These are phyloP conservation scores for Cryptomyrus ogoouensis DNA, from an alignment of 2,113 vertebrate genomes.

Conservation along the genomic window DNA sequence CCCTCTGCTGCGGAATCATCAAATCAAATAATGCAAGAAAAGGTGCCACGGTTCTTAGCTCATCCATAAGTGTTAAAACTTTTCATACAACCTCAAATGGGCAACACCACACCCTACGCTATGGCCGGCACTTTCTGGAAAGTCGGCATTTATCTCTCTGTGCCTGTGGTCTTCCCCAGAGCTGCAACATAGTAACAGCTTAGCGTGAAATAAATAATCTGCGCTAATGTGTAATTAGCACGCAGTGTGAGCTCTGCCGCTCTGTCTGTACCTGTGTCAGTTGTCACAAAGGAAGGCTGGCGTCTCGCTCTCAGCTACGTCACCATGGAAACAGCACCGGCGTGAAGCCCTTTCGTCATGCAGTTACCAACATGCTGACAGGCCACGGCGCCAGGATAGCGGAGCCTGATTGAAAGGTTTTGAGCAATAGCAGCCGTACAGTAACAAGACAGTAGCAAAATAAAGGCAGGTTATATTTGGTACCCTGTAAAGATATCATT, in stretches of 20 bases:
- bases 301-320: neutral
- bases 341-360: neutral
- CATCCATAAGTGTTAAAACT: neutral
- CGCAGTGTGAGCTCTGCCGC: neutral
- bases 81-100: neutral
- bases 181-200: neutral
- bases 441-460: neutral
- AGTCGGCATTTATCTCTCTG: neutral
- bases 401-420: neutral
- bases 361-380: neutral
- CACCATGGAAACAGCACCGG: neutral
- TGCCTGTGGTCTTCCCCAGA: neutral
- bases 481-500: neutral
- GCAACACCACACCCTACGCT: neutral
- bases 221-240: neutral
- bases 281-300: neutral
- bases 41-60: neutral
- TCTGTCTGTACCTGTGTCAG: neutral
- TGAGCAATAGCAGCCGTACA: neutral
- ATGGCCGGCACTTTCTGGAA: neutral
- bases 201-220: neutral
- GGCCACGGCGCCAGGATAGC: neutral
- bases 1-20: neutral
- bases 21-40: neutral
- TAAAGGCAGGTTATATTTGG: neutral